These are phyloP conservation scores for Hypsibius dujardini DNA, from an alignment of 1,140 invertebrate genomes.

Conservation along the genomic window DNA sequence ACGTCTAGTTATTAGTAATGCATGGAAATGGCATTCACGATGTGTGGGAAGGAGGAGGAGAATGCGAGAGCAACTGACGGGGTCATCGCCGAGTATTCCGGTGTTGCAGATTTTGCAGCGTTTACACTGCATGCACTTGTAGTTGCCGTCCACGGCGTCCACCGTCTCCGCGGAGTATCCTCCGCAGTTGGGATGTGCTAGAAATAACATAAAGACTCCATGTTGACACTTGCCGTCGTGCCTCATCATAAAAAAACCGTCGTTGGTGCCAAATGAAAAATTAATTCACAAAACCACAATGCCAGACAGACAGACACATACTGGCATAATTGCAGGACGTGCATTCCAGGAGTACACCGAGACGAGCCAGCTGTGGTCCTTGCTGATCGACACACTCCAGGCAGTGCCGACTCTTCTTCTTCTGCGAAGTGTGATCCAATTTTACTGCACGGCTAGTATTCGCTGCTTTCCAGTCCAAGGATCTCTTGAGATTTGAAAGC, in stretches of 20 bases:
- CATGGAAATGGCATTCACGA: slow-evolving; percentile 18
- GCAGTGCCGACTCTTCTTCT: slow-evolving; percentile 65
- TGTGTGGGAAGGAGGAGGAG: not conserved
- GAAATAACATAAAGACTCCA: slow-evolving; percentile 22
- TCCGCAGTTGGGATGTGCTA: slow-evolving; percentile 38
- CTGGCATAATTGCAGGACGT: slow-evolving; percentile 30
- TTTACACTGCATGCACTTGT: slow-evolving; percentile 37
- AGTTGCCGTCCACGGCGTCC: slow-evolving; percentile 30
- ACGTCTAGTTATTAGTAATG: not conserved
- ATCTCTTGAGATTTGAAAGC: too few species aligned
- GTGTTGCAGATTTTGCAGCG: slow-evolving; percentile 32
- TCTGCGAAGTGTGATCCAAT: slow-evolving; percentile 32
- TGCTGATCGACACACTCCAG: slow-evolving; percentile 46
- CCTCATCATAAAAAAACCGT: not conserved
- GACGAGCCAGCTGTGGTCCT: slow-evolving; percentile 26
- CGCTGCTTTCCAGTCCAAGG: too few species aligned
- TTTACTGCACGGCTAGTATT: too few species aligned
- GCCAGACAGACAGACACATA: not conserved
- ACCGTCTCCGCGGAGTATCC: slow-evolving; percentile 32
- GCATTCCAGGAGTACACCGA: slow-evolving; percentile 45
- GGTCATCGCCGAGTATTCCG: slow-evolving; percentile 21
- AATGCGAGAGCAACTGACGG: slow-evolving; percentile 3
- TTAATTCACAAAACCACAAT: slow-evolving; percentile 19
- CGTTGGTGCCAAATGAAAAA: not conserved
- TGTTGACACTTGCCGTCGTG: slow-evolving; percentile 20